These are phyloP conservation scores for Dicycla oo DNA, from an alignment of 2,888 invertebrate species.

Conservation along the genomic window DNA sequence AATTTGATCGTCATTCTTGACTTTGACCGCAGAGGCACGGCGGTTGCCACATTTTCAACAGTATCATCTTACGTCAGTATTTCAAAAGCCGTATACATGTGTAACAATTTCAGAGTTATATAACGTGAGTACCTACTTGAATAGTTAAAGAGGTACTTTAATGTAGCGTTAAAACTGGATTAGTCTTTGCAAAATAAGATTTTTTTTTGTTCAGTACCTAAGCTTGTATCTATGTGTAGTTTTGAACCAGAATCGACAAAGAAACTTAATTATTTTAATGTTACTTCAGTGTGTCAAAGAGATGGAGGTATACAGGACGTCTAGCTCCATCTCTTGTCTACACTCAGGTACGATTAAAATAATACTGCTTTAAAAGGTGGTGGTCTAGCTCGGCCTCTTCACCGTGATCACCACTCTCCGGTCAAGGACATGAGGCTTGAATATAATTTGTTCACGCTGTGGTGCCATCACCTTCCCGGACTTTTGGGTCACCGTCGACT, in stretches of 20 bases:
- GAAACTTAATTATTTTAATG: no score
- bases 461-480: conserved; percentile 95
- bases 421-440: not conserved
- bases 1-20: conserved; percentile 26
- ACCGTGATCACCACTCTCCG: not conserved
- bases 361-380: no score
- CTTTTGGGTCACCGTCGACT: conserved; percentile 96
- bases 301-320: no score
- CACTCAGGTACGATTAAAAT: no score
- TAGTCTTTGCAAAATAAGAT: not conserved
- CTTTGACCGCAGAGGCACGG: conserved; percentile 35
- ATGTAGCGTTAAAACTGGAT: not conserved
- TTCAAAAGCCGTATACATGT: conserved; percentile 49
- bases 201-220: not conserved
- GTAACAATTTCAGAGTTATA: conserved; percentile 52
- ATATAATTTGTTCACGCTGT: conserved; percentile 52
- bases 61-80: conserved; percentile 46
- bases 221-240: no score
- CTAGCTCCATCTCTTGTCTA: no score
- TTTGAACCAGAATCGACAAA: not conserved
- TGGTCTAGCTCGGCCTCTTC: not conserved
- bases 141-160: not conserved
- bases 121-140: conserved; percentile 26
- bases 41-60: conserved; percentile 39
- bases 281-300: no score